These are phyloP conservation scores for Capreolus pygargus DNA, from an alignment of 2,113 vertebrate genomes.

Conservation along the genomic window DNA sequence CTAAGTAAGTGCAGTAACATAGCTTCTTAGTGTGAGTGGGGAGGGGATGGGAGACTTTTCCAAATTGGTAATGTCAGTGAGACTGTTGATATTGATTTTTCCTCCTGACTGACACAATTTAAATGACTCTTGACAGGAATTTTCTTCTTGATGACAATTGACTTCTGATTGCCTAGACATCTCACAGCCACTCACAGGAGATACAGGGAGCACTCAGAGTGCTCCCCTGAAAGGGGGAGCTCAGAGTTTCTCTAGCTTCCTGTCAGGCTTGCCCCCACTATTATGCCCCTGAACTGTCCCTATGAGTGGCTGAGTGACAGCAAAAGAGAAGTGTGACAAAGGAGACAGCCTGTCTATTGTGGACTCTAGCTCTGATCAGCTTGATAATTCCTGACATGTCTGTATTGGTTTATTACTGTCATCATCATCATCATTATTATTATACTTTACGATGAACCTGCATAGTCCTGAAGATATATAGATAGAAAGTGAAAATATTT, in stretches of 20 bases:
- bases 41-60: not conserved
- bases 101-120: slow-evolving; percentile 54
- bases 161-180: slow-evolving; percentile 58
- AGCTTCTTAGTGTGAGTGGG: not conserved
- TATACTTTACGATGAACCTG: not conserved
- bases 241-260: not conserved
- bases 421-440: not conserved
- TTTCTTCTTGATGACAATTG: slow-evolving; percentile 61
- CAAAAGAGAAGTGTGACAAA: not conserved
- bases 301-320: not conserved
- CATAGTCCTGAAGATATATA: not conserved
- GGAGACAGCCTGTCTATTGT: not conserved
- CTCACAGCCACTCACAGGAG: not conserved
- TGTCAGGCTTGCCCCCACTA: not conserved
- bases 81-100: slow-evolving; percentile 63
- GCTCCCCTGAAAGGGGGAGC: not conserved
- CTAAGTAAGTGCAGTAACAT: not conserved
- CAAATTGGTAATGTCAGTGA: slow-evolving; percentile 42
- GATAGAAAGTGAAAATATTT: not conserved
- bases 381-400: not conserved
- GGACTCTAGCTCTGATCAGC: not conserved
- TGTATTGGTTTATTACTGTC: not conserved
- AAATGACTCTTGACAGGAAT: slow-evolving; percentile 54
- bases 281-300: not conserved
- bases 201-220: not conserved